Evolutionary conservation across 2,888 invertebrate species (phyloP), one percentile per base, ranked within the genome.

Genomic region (Clostera curtula): DNA sequence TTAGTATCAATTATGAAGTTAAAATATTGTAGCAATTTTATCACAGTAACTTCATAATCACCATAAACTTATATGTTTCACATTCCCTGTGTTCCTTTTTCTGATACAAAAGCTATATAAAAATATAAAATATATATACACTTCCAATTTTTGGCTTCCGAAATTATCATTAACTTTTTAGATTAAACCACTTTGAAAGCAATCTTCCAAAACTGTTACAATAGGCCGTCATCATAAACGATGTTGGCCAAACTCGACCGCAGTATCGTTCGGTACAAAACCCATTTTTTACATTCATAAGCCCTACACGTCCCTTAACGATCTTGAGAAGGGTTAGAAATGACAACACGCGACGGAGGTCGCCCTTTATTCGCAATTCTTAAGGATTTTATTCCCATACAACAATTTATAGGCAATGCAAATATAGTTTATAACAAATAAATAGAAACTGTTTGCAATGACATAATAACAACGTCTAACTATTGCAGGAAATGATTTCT

Each of bases 301-400:
- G 51, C 49, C 49, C 31, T 48, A 45, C 51, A 56, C 52, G 50
- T 55, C 45, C 39, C 40, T 35, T 50, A 41, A 45, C 48, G 43
- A 54, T 61, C 64, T 57, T 67, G 65, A 68, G 52, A 59, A 61
- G 67, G 69, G 69, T 68, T 61, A 42, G 46, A 53, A 55, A 63
- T 56, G 62, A 67, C 60, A 61, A 54, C 52, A 58, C 49, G 40
- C 57, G 57, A 62, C 41, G 45, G 49, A 60, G 67, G 65, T 56
- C 64, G 48, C 43, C 63, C 54, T 59, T 63, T 63, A 60, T 66
- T 51, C 45, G 39, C 24, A 29, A 39, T 48, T 49, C 50, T 51
- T 46, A 57, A 64, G 53, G 49, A 51, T 63, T 53, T 53, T 52
- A 56, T 53, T 40, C 52, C 46, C 37, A 32, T 47, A 43, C 43